Base-by-base conservation (phyloP, 2,888 invertebrate genomes). In the Icerya purchasi region DNA sequence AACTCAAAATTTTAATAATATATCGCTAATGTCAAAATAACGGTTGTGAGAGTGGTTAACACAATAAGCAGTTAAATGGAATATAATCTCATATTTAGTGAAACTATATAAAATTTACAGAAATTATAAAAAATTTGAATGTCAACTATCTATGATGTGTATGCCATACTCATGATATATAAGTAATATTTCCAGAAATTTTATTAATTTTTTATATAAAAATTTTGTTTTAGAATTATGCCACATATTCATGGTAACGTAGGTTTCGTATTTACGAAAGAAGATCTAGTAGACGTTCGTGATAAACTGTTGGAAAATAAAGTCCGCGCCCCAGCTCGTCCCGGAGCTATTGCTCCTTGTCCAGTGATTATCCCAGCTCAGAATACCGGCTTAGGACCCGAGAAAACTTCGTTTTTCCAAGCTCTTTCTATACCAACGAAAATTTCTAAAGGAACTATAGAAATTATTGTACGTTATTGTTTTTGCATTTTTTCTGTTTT, bases 381-480 rank as follows among this genome's bases (percentile, higher is more conserved):
- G 74, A 94, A 96, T 77, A 98, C 98, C 61, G 94, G 94, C 65
- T 79, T 98, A 67, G 94, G 96, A 67, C 98, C 98, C 61, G 98
- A 98, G 75, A 99, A 98, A 77, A 99, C 98, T 63, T 94, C 94
- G 71, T 99, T 99, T 89, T 98, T 99, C 85, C 98, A 98, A 78
- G 98, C 98, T 73, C 79, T 98, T 69, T 91, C 93, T 68, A 98
- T 99, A 72, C 94, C 97, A 63, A 99, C 98, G 70, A 97, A 97
- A 78, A 97, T 97, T 78, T 91, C 96, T 59, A 94, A 93, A 81
- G 94, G 94, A 76, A 96, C 96, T 66, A 98, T 98, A 85, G 98
- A 99, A 92, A 99, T 99, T 76, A 88, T 98, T 78, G 79, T 80
- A 70, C 72, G 76, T 72, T 49, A n/a, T n/a, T n/a, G n/a, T n/a